A percentile compares a stretch with the other conserved stretches of the same genome.
phyloP scores from a whole-genome alignment of 2,888 invertebrate genomes.

The Abrostola tripartita region DNA sequence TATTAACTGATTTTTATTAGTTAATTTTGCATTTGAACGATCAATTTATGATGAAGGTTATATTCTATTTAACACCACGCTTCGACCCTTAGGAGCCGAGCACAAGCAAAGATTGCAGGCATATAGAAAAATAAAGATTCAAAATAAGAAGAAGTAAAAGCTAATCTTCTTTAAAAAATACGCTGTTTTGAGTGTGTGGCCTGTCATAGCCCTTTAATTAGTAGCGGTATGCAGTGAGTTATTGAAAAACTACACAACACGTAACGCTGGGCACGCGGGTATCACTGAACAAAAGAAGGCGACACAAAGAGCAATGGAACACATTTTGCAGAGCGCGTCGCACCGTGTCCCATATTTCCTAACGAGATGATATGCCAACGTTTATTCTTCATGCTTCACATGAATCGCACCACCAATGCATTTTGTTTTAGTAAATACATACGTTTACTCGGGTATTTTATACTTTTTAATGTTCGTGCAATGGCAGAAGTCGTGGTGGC shows the following conservation, averaged over 20 bases:
- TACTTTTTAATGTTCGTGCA: constrained; percentile 55
- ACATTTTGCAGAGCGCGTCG: constrained; percentile 81
- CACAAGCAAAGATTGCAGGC: no score
- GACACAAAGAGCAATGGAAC: constrained; percentile 85
- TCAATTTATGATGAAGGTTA: no score
- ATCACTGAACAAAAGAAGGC: constrained; percentile 82
- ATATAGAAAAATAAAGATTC: no score
- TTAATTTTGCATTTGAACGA: no score
- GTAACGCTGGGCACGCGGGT: constrained; percentile 65
- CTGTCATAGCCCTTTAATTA: constrained; percentile 59
- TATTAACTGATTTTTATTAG: no score
- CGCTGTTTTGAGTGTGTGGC: constrained; percentile 11
- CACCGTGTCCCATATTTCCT: constrained; percentile 84
- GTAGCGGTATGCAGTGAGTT: constrained; percentile 48
- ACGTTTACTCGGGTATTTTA: constrained; percentile 37
- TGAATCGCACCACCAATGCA: constrained; percentile 67
- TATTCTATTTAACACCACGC: no score
- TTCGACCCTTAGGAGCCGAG: no score
- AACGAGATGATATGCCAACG: constrained; percentile 83
- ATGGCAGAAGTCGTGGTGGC: no score
- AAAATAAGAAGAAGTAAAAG: no score
- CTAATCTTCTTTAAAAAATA: background rate
- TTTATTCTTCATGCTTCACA: constrained; percentile 73
- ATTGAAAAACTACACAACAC: constrained; percentile 63
- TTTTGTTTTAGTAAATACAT: constrained; percentile 54